Base-by-base conservation (phyloP, 2,888 invertebrate genomes). In the Conistra vaccinii region DNA sequence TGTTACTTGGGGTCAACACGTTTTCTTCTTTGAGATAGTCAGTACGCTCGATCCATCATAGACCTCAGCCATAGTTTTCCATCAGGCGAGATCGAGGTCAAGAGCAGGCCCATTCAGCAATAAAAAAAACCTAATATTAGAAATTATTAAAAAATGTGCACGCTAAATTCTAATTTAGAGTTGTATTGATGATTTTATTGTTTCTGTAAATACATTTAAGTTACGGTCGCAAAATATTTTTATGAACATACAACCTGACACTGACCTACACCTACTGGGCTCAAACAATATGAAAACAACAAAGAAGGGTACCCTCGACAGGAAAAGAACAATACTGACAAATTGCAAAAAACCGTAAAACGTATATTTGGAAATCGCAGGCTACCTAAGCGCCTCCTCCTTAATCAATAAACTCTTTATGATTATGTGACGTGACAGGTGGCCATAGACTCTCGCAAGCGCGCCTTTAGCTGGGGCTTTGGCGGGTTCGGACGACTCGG, bases 381-480 rank as follows among this genome's bases (percentile, higher is more conserved):
- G 42, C 20, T 26, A 26, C 10, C 26, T 20, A 12, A 42, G 7
- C 20, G 14, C 14, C 7, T 23, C 29, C 7, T 9, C 20, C 42
- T 12, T 26, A 26, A 20, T 9, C 5, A 32, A 32, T 32, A 17
- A 65, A 23, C 9, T 32, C 51, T 9, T 23, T 32, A 48, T 23
- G 29, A 23, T 62, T n/a, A 45, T 60, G 32, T 51, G 32, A 10
- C 17, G 17, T 51, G 81, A 9, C 86, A 98, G 98, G 97, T 98
- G 66, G 98, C 98, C 0, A 97, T 99, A 83, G 99, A 99, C 91
- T 98, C 98, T 0, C 98, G 98, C 92, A 98, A 98, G 93, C 97
- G 99, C 20, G 98, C 98, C 0, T 99, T 97, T 94, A 98, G 99
- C 70, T 99, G 99, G 99, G 99, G 99, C 32, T 99, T 99, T 93